Conservation (phyloP, 1,140 invertebrate genomes). For the Homarus americanus region DNA sequence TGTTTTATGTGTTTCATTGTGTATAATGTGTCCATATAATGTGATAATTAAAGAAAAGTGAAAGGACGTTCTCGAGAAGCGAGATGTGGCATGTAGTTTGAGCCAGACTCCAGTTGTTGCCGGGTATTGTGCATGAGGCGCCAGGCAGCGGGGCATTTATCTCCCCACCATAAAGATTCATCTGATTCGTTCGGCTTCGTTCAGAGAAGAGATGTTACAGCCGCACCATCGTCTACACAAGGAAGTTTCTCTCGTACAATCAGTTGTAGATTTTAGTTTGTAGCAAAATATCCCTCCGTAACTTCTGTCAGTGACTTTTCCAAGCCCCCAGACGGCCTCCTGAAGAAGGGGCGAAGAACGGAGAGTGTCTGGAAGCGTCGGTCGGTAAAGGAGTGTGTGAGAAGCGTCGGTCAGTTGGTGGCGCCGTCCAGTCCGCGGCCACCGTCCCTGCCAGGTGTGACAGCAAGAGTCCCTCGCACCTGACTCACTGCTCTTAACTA, state of each 20-base stretch:
- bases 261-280: background rate
- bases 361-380: background rate
- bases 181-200: background rate
- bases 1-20: background rate
- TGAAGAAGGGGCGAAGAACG: background rate
- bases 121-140: slow-evolving; percentile 43
- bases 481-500: too few relatives aligned
- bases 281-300: background rate
- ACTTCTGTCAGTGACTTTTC: background rate
- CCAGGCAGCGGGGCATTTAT: slow-evolving; percentile 40
- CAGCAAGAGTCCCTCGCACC: background rate
- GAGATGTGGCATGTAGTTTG: background rate
- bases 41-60: background rate
- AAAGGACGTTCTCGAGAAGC: background rate
- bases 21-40: background rate
- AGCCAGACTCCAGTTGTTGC: slow-evolving; percentile 30
- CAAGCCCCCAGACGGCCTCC: background rate
- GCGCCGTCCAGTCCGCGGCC: background rate
- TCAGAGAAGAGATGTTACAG: background rate
- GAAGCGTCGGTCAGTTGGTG: background rate
- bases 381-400: background rate
- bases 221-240: background rate
- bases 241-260: background rate
- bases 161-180: background rate
- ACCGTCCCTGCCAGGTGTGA: background rate